These are phyloP conservation scores for Myathropa florea DNA, from an alignment of 2,888 invertebrate species.

Conservation along the genomic window DNA sequence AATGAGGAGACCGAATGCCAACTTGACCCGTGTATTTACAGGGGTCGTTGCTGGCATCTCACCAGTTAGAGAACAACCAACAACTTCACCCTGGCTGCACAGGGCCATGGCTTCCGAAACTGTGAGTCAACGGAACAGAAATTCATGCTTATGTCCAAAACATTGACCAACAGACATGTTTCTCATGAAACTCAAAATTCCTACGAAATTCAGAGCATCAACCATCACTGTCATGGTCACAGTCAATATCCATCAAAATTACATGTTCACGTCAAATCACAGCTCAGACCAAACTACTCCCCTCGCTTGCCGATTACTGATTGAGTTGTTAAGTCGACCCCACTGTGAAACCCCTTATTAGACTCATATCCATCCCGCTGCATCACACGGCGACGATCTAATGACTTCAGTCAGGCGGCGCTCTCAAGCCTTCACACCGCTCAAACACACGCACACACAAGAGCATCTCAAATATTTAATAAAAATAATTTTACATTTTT, in stretches of 20 bases:
- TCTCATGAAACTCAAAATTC: too few relatives aligned
- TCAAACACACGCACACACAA: not conserved
- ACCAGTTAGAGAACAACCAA: too few relatives aligned
- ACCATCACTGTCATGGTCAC: not conserved
- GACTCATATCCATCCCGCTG: slow-evolving; percentile 9
- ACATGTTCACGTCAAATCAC: not conserved
- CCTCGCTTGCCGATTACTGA: not conserved
- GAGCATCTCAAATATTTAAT: slow-evolving; percentile 61
- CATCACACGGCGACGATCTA: slow-evolving; percentile 16
- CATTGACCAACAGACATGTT: too few relatives aligned
- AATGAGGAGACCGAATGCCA: too few relatives aligned
- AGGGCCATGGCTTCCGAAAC: too few relatives aligned
- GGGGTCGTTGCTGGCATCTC: too few relatives aligned
- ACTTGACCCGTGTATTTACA: too few relatives aligned
- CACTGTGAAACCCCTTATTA: slow-evolving; percentile 6
- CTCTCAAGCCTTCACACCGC: slow-evolving; percentile 20
- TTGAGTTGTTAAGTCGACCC: not conserved
- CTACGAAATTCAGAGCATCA: not conserved
- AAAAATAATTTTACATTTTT: slow-evolving; percentile 65
- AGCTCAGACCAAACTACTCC: not conserved
- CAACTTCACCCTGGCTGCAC: too few relatives aligned
- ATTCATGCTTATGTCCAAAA: too few relatives aligned
- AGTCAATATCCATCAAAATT: not conserved
- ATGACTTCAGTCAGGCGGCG: slow-evolving; percentile 35
- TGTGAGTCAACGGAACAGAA: too few relatives aligned